phyloP scores from a whole-genome alignment of 2,888 invertebrate genomes.

The Orgyia antiqua region DNA sequence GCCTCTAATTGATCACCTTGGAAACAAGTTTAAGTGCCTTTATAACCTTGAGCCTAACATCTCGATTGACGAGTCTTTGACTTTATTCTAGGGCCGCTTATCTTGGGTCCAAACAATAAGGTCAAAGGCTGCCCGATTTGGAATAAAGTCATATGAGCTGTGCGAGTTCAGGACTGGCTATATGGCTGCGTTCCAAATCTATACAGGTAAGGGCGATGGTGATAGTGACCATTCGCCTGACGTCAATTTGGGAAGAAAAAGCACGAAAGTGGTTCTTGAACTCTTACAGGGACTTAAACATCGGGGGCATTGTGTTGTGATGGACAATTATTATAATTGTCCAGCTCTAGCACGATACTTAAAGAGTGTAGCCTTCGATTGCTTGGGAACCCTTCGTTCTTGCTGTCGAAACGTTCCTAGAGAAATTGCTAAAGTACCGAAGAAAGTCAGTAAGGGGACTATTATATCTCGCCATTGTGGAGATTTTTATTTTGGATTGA shows the following conservation, averaged over 20 bases:
- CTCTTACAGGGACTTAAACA: too few species aligned
- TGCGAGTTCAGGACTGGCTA: constrained; percentile 18
- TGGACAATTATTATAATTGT: constrained; percentile 17
- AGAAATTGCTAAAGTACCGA: too few species aligned
- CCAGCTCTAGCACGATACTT: constrained; percentile 20
- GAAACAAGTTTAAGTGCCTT: not conserved
- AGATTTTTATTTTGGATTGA: too few species aligned
- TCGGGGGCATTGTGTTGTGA: constrained; percentile 13
- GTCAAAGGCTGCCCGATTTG: too few species aligned
- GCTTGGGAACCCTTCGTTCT: constrained; percentile 21
- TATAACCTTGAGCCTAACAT: constrained; percentile 5
- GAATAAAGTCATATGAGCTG: too few species aligned
- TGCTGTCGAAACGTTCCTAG: too few species aligned
- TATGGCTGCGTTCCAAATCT: constrained; percentile 11
- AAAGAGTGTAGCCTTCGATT: constrained; percentile 18
- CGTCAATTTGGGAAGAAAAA: too few species aligned
- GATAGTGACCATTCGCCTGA: not conserved
- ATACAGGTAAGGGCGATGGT: constrained; percentile 5
- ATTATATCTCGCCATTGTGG: constrained; percentile 10
- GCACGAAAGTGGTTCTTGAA: too few species aligned
- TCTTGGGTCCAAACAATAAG: too few species aligned
- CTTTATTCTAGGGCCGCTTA: constrained; percentile 17
- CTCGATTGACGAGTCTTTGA: constrained; percentile 18
- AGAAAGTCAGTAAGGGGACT: constrained; percentile 4
- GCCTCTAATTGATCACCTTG: not conserved